Conservation (phyloP, 1,140 invertebrate species). For the Brachionus rubens region DNA sequence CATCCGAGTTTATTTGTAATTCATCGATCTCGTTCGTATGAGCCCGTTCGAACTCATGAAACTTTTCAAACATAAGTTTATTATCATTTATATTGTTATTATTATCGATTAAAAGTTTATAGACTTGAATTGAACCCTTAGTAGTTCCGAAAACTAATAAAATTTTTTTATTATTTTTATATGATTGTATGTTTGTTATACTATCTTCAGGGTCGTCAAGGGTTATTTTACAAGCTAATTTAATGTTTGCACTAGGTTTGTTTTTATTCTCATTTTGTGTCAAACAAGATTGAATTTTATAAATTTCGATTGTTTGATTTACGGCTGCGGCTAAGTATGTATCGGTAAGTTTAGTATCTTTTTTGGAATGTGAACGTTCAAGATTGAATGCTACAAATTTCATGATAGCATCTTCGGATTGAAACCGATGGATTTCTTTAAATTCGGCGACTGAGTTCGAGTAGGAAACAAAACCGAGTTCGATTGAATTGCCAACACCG, state of each 20-base stretch:
- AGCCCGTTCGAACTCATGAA: not conserved
- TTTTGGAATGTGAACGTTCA: not conserved
- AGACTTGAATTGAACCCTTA: not conserved
- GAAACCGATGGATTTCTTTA: constrained; percentile 30
- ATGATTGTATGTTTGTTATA: not conserved
- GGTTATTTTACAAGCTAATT: not conserved
- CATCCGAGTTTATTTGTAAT: constrained; percentile 3
- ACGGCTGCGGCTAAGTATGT: constrained; percentile 14
- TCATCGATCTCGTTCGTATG: constrained; percentile 25
- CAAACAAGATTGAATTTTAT: not conserved
- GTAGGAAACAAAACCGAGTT: constrained; percentile 12
- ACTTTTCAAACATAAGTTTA: constrained; percentile 27
- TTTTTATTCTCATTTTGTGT: not conserved
- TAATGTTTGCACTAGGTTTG: not conserved
- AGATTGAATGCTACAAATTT: constrained; percentile 24
- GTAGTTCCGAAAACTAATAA: not conserved
- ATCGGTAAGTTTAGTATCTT: constrained; percentile 3
- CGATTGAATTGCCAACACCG: constrained; percentile 22
- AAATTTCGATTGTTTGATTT: constrained; percentile 5
- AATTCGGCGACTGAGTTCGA: constrained; percentile 12
- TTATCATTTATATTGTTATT: constrained; percentile 19
- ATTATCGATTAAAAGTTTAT: constrained; percentile 10
- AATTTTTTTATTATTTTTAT: not conserved
- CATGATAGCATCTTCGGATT: constrained; percentile 27
- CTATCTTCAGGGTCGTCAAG: not conserved